Evolutionary conservation across 30 jellyfish, hydroid and myxozoan species (phyloP).

Genomic region (Pelagia noctiluca): DNA sequence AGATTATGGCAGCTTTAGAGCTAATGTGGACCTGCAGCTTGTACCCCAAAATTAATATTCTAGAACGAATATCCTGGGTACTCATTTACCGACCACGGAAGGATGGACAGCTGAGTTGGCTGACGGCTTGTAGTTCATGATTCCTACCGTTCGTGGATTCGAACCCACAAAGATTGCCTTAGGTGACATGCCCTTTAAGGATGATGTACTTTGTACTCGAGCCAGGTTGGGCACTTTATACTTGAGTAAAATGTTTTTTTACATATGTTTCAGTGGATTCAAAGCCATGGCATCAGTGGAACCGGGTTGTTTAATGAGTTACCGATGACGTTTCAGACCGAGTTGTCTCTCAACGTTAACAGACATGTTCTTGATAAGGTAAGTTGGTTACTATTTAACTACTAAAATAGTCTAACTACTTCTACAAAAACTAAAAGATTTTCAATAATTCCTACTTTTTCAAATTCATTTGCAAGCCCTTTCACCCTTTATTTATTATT

Average conservation of each 20-base stretch:
- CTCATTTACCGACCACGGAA: too few relatives aligned
- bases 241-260: not conserved
- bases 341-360: slow-evolving; percentile 58
- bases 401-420: too few relatives aligned
- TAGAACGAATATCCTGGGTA: too few relatives aligned
- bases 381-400: not conserved
- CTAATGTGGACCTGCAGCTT: not conserved
- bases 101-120: too few relatives aligned
- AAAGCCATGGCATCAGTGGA: slow-evolving; percentile 61
- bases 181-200: not conserved
- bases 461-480: too few relatives aligned
- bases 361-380: slow-evolving; percentile 80
- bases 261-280: slow-evolving; percentile 63
- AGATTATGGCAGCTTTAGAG: not conserved
- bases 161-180: not conserved
- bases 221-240: not conserved
- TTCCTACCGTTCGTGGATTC: not conserved
- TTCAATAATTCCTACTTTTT: not conserved
- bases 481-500: too few relatives aligned
- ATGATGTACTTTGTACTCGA: not conserved
- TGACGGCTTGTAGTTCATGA: not conserved
- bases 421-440: not conserved
- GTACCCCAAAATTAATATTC: too few relatives aligned
- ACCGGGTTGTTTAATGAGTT: slow-evolving; percentile 56
- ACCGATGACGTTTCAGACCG: slow-evolving; percentile 77